phyloP scores from a whole-genome alignment of 2,113 vertebrate species.

The Solenodon paradoxus region DNA sequence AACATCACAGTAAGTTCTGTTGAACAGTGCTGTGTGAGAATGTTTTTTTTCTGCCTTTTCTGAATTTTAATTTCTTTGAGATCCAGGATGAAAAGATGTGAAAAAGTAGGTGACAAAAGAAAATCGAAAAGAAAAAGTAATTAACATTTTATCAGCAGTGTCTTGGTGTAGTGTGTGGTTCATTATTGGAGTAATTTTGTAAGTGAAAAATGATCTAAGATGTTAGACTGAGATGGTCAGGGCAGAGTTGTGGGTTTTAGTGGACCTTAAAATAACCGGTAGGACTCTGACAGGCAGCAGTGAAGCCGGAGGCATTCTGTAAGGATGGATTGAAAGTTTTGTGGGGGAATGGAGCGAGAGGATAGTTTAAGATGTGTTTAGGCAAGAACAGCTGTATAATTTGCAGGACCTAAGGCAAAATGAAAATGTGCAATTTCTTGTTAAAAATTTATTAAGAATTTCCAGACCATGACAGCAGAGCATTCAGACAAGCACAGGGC shows the following conservation, averaged over 20 bases:
- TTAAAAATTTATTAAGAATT: not conserved
- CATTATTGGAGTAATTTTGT: not conserved
- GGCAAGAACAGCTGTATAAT: not conserved
- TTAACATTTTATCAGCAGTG: conserved; percentile 32
- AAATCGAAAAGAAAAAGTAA: conserved; percentile 3
- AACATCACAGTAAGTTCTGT: rapidly evolving
- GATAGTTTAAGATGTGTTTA: not conserved
- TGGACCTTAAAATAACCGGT: not conserved
- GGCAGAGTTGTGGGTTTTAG: not conserved
- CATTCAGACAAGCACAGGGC: not conserved
- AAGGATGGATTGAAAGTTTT: not conserved
- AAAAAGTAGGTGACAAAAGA: conserved; percentile 29
- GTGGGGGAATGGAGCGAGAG: not conserved
- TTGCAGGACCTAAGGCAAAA: not conserved
- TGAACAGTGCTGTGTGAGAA: not conserved
- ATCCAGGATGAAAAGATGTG: not conserved
- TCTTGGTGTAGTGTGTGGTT: not conserved
- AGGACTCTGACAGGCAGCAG: not conserved
- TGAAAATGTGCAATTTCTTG: not conserved
- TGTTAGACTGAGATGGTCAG: not conserved
- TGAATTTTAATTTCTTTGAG: conserved; percentile 17
- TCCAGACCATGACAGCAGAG: not conserved
- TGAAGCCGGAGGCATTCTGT: not conserved
- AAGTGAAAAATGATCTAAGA: not conserved
- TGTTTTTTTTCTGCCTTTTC: not conserved